phyloP scores from a whole-genome alignment of 2,888 invertebrate genomes.

The Synergus umbraculus region DNA sequence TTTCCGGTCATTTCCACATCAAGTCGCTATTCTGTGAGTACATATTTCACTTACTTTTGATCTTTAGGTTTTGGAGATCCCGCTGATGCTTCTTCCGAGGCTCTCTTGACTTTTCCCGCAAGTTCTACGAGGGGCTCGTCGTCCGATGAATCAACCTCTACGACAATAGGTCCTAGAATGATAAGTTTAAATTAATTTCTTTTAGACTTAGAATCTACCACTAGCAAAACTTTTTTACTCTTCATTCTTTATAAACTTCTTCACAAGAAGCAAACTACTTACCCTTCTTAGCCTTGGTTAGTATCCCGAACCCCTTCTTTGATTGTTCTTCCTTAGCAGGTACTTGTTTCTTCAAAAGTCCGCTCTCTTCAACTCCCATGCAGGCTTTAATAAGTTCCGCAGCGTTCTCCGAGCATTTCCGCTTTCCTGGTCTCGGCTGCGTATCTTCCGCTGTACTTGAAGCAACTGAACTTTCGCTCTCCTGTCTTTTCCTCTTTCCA shows the following conservation, averaged over 20 bases:
- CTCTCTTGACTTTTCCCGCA: conserved; percentile 82
- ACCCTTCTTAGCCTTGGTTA: conserved; percentile 75
- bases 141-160: conserved; percentile 87
- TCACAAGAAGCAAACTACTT: conserved; percentile 45
- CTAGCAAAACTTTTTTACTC: background rate
- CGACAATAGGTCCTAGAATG: conserved; percentile 77
- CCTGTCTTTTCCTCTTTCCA: conserved; percentile 87
- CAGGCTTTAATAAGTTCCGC: conserved; percentile 81
- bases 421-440: conserved; percentile 78
- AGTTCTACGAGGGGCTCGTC: conserved; percentile 89
- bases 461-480: conserved; percentile 86
- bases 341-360: conserved; percentile 76
- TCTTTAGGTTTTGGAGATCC: conserved; percentile 76
- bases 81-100: conserved; percentile 70
- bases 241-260: background rate
- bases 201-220: background rate
- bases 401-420: conserved; percentile 82
- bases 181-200: background rate
- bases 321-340: conserved; percentile 74
- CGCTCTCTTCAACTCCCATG: conserved; percentile 78
- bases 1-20: too few relatives aligned
- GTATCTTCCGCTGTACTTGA: conserved; percentile 82
- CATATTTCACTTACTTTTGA: conserved; percentile 69
- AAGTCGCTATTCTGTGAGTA: too few relatives aligned
- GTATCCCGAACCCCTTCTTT: conserved; percentile 75